These are phyloP conservation scores for Gymnopithys bicolor DNA, from an alignment of 2,797 vertebrate species.

Conservation along the genomic window DNA sequence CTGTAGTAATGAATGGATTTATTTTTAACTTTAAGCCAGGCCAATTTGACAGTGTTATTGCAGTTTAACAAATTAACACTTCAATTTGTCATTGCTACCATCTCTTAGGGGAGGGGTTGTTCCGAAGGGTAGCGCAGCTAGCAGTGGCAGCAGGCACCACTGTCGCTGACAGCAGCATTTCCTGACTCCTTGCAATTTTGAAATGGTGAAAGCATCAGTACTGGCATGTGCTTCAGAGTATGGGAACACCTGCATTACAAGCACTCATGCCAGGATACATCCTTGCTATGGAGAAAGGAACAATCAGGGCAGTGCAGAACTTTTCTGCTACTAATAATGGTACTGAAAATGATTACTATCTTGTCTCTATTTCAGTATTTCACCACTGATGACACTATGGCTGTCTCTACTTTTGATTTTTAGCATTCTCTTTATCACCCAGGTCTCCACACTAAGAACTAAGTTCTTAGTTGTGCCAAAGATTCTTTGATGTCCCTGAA, in stretches of 20 bases:
- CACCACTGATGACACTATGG: background rate
- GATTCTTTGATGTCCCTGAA: background rate
- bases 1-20: constrained; percentile 25
- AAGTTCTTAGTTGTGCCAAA: background rate
- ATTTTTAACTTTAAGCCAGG: constrained; percentile 36
- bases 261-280: background rate
- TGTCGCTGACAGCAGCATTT: background rate
- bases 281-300: background rate
- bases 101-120: background rate
- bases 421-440: background rate
- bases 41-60: constrained; percentile 39
- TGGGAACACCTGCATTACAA: background rate
- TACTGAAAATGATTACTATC: background rate
- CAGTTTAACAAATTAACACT: constrained; percentile 51
- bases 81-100: constrained; percentile 18
- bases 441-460: background rate
- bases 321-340: background rate
- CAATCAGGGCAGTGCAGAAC: background rate
- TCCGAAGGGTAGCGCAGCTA: background rate
- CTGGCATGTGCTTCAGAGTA: background rate
- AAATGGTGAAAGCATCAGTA: background rate
- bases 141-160: background rate
- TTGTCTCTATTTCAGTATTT: background rate
- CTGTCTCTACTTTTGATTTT: background rate
- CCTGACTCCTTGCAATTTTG: background rate